Base-by-base conservation (phyloP, 1,140 invertebrate genomes). In the Brachionus sp. region DNA sequence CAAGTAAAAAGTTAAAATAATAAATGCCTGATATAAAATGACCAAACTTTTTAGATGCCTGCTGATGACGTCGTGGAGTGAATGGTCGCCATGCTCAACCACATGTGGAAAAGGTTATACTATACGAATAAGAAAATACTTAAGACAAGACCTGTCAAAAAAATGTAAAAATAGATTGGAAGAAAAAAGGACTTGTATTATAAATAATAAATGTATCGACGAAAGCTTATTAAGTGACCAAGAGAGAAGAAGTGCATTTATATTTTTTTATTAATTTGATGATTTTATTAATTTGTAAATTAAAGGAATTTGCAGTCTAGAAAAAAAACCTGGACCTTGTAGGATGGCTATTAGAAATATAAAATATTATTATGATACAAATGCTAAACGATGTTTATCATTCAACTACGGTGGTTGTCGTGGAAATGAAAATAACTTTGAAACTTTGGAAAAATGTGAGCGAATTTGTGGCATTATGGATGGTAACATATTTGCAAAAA, bases 21-120 rank as follows among this genome's bases (percentile, higher is more conserved):
- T 3, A 23, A 29, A 29, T 29, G 23, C 12, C 25, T 35, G 37
- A 57, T 13, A 62, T 80, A 39, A 80, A 39, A 25, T 16, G 12
- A 78, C 10, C 13, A 10, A 4, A 16, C n/a, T 13, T 50, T 50
- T 16, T 12, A 80, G 77, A 25, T 80, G 77, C 12, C 42, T 80
- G 29, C 33, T 80, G 23, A 19, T 80, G 37, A 68, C 80, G 13
- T 33, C 39, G 0, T 95, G 93, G 89, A 90, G 91, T 2, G 86
- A 91, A 13, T 96, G 93, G 93, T 93, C 92, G 23, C 88, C 91
- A 1, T 96, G 95, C 88, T 95, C 94, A 0, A 94, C 94, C 42
- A 92, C 91, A 12, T 96, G 95, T 88, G 95, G 95, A 10, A 95
- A 95, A 90, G 95, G 95, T 1, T 90, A 95, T 62, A 91, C 93